Percentiles rank a stretch among this genome's conserved stretches.
Evolutionary conservation across 2,888 invertebrate genomes (phyloP).

Genomic region (Scotopteryx bipunctaria): DNA sequence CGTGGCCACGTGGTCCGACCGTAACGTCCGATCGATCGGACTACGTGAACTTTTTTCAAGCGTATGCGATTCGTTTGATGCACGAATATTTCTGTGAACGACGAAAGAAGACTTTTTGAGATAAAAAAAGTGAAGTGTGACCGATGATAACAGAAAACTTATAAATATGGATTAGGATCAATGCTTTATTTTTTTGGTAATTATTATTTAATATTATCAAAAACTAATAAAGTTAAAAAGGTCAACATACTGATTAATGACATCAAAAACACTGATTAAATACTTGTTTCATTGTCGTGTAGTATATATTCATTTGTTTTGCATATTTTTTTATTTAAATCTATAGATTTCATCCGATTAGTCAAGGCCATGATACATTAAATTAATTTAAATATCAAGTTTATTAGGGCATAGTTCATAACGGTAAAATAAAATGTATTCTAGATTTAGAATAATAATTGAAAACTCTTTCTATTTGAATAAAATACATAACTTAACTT

Average conservation of each 20-base stretch:
- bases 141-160: too few species aligned
- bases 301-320: conserved; percentile 5
- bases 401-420: conserved; percentile 2
- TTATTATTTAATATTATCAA: background rate
- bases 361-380: conserved; percentile 4
- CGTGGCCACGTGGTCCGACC: too few species aligned
- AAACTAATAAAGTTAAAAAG: conserved; percentile 16
- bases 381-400: background rate
- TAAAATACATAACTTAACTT: too few species aligned
- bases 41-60: too few species aligned
- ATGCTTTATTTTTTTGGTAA: background rate
- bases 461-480: background rate
- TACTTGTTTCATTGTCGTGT: conserved; percentile 7
- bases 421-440: background rate
- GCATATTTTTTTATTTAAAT: conserved; percentile 7
- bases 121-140: too few species aligned
- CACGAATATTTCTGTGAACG: too few species aligned
- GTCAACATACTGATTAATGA: conserved; percentile 22
- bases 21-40: too few species aligned
- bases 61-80: too few species aligned
- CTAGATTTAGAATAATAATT: background rate
- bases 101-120: too few species aligned
- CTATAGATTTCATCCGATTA: background rate
- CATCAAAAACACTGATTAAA: conserved; percentile 12
- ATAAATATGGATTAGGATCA: too few species aligned